Percentiles rank a stretch among this genome's conserved stretches.
These are phyloP conservation scores for Apodemia hepburni DNA, from an alignment of 2,888 invertebrate species.

Conservation along the genomic window DNA sequence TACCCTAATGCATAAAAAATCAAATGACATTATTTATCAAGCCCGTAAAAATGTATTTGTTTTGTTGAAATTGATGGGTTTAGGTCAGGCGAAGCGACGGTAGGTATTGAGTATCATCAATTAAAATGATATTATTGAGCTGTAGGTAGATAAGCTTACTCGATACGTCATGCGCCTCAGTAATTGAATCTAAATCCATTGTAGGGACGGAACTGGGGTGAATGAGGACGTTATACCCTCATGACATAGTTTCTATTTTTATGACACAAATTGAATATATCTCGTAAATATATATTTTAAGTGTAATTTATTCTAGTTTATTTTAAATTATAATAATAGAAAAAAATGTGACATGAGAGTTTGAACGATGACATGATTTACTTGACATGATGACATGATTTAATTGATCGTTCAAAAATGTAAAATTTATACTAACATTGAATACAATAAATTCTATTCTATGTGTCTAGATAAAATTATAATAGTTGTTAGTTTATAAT, in stretches of 20 bases:
- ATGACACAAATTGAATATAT: not conserved
- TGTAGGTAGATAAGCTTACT: conserved; percentile 24
- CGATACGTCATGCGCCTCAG: conserved; percentile 26
- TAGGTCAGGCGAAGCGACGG: not conserved
- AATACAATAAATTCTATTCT: too few species aligned
- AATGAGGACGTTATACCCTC: not conserved
- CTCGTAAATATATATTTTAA: too few species aligned
- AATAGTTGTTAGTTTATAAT: too few species aligned
- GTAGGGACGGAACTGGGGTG: conserved; percentile 2
- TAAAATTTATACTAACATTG: too few species aligned
- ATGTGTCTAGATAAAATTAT: too few species aligned
- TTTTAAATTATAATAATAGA: too few species aligned
- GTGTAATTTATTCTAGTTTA: too few species aligned
- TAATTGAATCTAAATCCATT: conserved; percentile 20
- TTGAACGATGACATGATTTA: too few species aligned
- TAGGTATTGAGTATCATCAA: conserved; percentile 30
- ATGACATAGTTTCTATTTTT: conserved; percentile 13
- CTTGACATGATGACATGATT: too few species aligned
- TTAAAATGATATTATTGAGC: conserved; percentile 26
- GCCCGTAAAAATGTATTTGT: not conserved
- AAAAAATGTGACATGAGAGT: too few species aligned
- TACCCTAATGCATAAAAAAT: not conserved
- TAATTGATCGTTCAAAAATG: too few species aligned
- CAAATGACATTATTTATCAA: conserved; percentile 19
- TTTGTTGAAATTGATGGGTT: not conserved